Base-by-base conservation (phyloP, 2,888 invertebrate species). In the Lasioglossum figueresi region DNA sequence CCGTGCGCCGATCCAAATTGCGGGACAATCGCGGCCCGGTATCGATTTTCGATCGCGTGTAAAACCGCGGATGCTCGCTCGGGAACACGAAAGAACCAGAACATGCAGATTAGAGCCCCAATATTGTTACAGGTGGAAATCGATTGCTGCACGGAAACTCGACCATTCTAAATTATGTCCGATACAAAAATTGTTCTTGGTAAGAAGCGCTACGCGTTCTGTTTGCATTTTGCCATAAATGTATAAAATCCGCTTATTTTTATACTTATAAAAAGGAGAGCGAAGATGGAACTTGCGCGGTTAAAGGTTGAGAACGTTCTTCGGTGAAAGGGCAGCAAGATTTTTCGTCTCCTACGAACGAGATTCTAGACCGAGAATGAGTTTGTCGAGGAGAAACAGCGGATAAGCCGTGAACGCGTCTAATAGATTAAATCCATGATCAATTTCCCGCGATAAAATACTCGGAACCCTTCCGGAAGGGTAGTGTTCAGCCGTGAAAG, bases 41-140 rank as follows among this genome's bases (percentile, higher is more conserved):
- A 83, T 83, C 76, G 82, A 82, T 76, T 82, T 82, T 70, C 83
- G 45, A 82, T 82, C 48, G n/a, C 59, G 73, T 16, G 31, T n/a
- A 56, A 80, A 73, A 82, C 68, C 66, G 31, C 10, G 43, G 31
- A 2, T 45, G 52, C 45, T 52, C 40, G 72, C 66, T 12, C 66
- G 63, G 40, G 72, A 52, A 43, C 56, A 70, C 70, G 74, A 37
- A 37, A 70, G 74, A 16, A 45, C 34, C 56, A 34, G 68, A 48
- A 74, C 81, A 73, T 23, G 80, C 63, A 66, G 66, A 31, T 45
- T 23, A 66, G 10, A 37, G 10, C 1, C 19, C 10, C 34, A 10
- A 66, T 37, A 37, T 34, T 66, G 34, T 66, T 37, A 23, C 66
- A 4, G 34, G 23, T 37, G 34, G 34, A 19, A 37, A 34, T 66